A percentile compares a stretch with the other conserved stretches of the same genome.
Evolutionary conservation across 2,797 vertebrate genomes (phyloP).

Genomic region (Petrocephalus schoutedeni): DNA sequence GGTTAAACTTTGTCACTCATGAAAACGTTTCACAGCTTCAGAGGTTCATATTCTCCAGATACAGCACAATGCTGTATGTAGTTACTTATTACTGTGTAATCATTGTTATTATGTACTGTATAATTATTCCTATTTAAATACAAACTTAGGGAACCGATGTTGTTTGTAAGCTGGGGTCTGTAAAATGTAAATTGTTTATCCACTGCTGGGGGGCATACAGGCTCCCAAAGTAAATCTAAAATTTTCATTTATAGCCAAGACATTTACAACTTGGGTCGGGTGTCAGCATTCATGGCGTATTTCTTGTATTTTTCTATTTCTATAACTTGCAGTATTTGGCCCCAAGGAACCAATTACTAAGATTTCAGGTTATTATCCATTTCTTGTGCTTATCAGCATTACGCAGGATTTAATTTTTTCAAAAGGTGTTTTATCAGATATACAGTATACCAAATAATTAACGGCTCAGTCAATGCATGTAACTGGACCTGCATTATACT

Average conservation of each 20-base stretch:
- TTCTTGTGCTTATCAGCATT: slow-evolving; percentile 16
- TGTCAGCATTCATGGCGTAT: background rate
- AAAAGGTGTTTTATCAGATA: background rate
- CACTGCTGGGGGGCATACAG: background rate
- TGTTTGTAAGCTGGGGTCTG: background rate
- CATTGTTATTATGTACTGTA: background rate
- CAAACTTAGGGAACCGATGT: background rate
- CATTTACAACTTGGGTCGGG: background rate
- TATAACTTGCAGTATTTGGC: slow-evolving; percentile 47
- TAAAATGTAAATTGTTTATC: background rate
- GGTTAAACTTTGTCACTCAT: background rate
- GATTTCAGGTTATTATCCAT: slow-evolving; percentile 56
- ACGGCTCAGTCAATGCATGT: background rate
- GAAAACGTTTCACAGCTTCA: background rate
- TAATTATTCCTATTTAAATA: background rate
- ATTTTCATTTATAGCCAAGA: background rate
- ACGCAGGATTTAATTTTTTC: background rate
- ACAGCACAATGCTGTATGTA: background rate
- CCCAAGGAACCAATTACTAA: slow-evolving; percentile 62
- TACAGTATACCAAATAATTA: no score
- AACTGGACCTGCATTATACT: background rate
- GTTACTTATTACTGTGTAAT: background rate
- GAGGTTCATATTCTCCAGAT: background rate
- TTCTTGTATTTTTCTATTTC: slow-evolving; percentile 39
- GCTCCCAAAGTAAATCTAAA: background rate